Evolutionary conservation across 2,797 vertebrate species (phyloP), one percentile per base, ranked within the genome.

Genomic region (Limosa lapponica): DNA sequence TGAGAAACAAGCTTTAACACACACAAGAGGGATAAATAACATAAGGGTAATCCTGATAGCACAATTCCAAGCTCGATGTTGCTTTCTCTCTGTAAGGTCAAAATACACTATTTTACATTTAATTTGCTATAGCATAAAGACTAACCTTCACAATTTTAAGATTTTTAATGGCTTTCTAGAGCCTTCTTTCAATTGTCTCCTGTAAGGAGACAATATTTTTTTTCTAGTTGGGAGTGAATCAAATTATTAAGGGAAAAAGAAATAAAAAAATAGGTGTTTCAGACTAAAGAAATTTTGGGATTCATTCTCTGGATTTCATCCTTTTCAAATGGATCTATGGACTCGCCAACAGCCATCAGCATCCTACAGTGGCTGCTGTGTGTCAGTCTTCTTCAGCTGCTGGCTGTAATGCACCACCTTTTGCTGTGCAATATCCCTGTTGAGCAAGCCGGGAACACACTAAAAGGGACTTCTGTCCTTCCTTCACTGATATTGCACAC

Each of bases 401-500:
- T 89, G 54, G 22, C 28, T 78, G 34, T 48, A 90, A 23, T 25
- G 36, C 16, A 59, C 5, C 9, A n/a, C n/a, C 23, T 82, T 37
- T 71, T 34, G 57, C 70, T 65, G 23, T 52, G 49, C 34, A 82
- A n/a, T 49, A 82, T 52, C 57, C 34, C 64, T 69, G 44, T 44
- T 83, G 49, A 87, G 23, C 69, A 87, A 72, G 54, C 43, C 6
- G 8, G 57, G 25, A 89, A 55, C 13, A 34, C 0, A 2, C 10
- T 89, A 22, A 67, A 73, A 81, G n/a, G 28, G 36, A 43, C 34
- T 36, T 51, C 10, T 23, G 27, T 66, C 39, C 39, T 83, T 88
- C 57, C 13, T 65, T 55, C 2, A 0, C 11, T 65, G 27, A 36
- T 5, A 62, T 14, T 4, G 2, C 0, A 1, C 27, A 15, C 48